These are phyloP conservation scores for Augochlora pura DNA, from an alignment of 1,140 invertebrate species.

Conservation along the genomic window DNA sequence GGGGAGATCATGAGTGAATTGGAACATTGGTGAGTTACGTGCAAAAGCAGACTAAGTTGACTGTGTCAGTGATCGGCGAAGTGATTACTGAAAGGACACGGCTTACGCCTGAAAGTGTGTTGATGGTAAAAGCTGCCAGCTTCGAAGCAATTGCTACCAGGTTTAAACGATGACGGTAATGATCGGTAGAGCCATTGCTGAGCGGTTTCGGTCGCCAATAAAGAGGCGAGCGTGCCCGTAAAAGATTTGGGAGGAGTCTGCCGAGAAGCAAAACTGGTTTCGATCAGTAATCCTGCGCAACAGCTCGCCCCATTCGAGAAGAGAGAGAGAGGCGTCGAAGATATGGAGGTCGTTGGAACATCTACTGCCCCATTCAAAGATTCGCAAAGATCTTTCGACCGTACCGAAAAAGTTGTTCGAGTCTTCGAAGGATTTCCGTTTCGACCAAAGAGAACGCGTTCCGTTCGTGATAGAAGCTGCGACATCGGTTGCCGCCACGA, in stretches of 20 bases:
- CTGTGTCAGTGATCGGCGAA: neutral
- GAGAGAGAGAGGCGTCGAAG: no score
- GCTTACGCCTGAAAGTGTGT: no score
- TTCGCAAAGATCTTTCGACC: neutral
- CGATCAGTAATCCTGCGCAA: neutral
- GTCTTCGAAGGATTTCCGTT: neutral
- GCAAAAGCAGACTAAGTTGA: neutral
- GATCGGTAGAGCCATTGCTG: neutral
- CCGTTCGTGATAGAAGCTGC: neutral
- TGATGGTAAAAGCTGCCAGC: no score
- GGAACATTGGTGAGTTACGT: no score
- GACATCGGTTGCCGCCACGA: neutral
- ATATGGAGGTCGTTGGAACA: neutral
- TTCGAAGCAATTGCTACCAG: no score
- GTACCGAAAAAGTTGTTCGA: neutral
- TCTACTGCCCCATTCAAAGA: neutral
- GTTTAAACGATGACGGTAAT: no score
- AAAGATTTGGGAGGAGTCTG: constrained; percentile 28
- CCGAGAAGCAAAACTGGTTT: constrained; percentile 43
- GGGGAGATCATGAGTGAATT: no score
- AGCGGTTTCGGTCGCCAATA: constrained; percentile 24
- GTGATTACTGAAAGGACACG: no score
- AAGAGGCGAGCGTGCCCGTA: neutral
- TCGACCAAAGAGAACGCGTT: neutral
- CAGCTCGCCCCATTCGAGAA: neutral